Conservation (phyloP, 2,888 invertebrate species). For the Tetanocera ferruginea region DNA sequence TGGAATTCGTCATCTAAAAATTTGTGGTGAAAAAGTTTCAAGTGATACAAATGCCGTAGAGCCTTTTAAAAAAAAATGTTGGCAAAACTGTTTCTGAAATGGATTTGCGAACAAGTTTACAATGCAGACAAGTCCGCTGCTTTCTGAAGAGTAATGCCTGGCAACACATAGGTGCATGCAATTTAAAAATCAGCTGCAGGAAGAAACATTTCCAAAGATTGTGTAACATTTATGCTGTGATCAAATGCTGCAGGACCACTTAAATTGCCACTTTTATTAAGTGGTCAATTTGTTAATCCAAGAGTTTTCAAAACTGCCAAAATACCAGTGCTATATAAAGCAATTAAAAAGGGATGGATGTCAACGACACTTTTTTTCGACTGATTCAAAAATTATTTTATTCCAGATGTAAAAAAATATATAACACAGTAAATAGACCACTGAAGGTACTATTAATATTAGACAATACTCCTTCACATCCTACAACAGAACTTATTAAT, state of each 20-base stretch:
- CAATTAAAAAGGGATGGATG: too few relatives aligned
- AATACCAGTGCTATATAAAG: too few relatives aligned
- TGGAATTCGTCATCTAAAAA: too few relatives aligned
- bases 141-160: too few relatives aligned
- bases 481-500: slow-evolving; percentile 41
- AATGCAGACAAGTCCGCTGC: slow-evolving; percentile 50
- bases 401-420: slow-evolving; percentile 46
- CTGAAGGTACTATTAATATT: slow-evolving; percentile 42
- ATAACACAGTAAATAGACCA: slow-evolving; percentile 47
- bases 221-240: slow-evolving; percentile 47
- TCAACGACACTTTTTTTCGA: too few relatives aligned
- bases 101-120: slow-evolving; percentile 48
- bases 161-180: slow-evolving; percentile 42
- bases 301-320: slow-evolving; percentile 43
- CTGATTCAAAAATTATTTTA: too few relatives aligned
- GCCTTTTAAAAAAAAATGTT: slow-evolving; percentile 35
- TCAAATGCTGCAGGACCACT: slow-evolving; percentile 49
- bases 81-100: slow-evolving; percentile 38
- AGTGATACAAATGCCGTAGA: too few relatives aligned
- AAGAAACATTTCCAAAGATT: slow-evolving; percentile 45
- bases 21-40: too few relatives aligned
- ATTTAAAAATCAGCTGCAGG: slow-evolving; percentile 40
- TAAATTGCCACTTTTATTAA: too few relatives aligned
- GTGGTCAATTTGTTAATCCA: slow-evolving; percentile 45
- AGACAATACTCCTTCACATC: slow-evolving; percentile 41